These are phyloP conservation scores for Meiosimyza platycephala DNA, from an alignment of 2,888 invertebrate species.

Conservation along the genomic window DNA sequence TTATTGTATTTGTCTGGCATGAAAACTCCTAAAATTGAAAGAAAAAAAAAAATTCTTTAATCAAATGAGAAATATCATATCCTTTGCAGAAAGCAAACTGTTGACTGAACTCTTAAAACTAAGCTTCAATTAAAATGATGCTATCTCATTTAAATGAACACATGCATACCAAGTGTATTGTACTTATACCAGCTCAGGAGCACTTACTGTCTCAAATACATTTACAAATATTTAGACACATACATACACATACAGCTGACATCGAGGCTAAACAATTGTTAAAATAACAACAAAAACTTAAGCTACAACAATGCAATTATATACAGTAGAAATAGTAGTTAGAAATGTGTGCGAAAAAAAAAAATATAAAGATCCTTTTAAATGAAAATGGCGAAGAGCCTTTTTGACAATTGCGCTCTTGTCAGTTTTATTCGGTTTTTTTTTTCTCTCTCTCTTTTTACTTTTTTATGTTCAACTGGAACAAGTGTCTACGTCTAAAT, in stretches of 20 bases:
- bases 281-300: slow-evolving; percentile 7
- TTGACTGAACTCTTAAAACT: slow-evolving; percentile 18
- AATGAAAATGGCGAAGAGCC: slow-evolving; percentile 9
- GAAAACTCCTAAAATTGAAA: too few relatives aligned
- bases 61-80: too few relatives aligned
- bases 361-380: slow-evolving; percentile 8
- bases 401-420: slow-evolving; percentile 1
- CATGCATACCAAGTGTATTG: neutral
- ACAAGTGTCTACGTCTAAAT: slow-evolving; percentile 21
- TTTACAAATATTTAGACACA: neutral
- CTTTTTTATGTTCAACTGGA: slow-evolving; percentile 9
- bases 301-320: slow-evolving; percentile 19
- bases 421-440: neutral
- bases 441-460: neutral
- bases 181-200: neutral
- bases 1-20: too few relatives aligned
- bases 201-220: neutral
- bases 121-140: slow-evolving; percentile 24
- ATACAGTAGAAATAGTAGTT: slow-evolving; percentile 16
- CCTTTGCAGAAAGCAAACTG: slow-evolving; percentile 5
- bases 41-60: too few relatives aligned
- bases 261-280: neutral
- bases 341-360: neutral
- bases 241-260: neutral
- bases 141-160: slow-evolving; percentile 5